These are phyloP conservation scores for Crossaster papposus DNA, from an alignment of 53 echinoderm and acorn worm species.

Conservation along the genomic window DNA sequence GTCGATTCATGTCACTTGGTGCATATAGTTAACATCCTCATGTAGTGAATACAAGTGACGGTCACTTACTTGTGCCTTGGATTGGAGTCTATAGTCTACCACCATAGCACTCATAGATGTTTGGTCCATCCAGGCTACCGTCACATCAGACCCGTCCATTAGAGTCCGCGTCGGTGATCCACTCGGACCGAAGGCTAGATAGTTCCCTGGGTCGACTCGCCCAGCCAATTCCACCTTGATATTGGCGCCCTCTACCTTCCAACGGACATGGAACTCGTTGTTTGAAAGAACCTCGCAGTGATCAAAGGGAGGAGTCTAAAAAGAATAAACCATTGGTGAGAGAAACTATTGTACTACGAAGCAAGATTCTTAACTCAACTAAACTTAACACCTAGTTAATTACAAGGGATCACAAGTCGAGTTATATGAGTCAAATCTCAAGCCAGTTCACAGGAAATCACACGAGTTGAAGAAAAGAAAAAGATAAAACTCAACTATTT, in stretches of 20 bases:
- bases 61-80: slow-evolving; percentile 66
- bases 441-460: too few relatives aligned
- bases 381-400: too few relatives aligned
- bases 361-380: too few relatives aligned
- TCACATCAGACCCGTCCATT: slow-evolving; percentile 89
- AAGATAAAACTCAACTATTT: background rate
- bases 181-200: slow-evolving; percentile 84
- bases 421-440: too few relatives aligned
- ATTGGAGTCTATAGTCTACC: slow-evolving; percentile 76
- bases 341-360: too few relatives aligned
- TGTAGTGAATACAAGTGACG: background rate
- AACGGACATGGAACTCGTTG: slow-evolving; percentile 78
- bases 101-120: slow-evolving; percentile 31
- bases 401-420: too few relatives aligned
- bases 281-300: slow-evolving; percentile 76
- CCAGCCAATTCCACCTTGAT: slow-evolving; percentile 71
- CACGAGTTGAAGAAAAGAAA: background rate
- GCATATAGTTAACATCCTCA: too few relatives aligned
- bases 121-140: slow-evolving; percentile 74
- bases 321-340: background rate
- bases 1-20: too few relatives aligned
- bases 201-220: slow-evolving; percentile 55
- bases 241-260: slow-evolving; percentile 61
- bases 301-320: slow-evolving; percentile 3
- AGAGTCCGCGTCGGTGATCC: slow-evolving; percentile 64